phyloP scores from a whole-genome alignment of 2,888 invertebrate genomes.

The Melieria crassipennis region DNA sequence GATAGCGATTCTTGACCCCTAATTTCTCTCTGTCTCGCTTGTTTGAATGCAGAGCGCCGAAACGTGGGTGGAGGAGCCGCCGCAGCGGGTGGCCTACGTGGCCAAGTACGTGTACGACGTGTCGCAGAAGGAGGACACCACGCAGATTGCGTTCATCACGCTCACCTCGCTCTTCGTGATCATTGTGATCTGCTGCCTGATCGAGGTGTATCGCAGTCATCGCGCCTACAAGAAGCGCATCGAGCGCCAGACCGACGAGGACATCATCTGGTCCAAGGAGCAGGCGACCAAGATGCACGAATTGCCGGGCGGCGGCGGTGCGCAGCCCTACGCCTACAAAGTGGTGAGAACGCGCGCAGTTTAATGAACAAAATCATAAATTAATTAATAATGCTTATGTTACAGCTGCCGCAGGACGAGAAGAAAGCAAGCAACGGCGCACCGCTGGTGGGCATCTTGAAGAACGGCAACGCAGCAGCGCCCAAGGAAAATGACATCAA shows the following conservation, averaged over 20 bases:
- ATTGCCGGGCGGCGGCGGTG: constrained; percentile 65
- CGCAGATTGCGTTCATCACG: constrained; percentile 82
- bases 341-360: constrained; percentile 64
- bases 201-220: constrained; percentile 82
- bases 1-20: background rate
- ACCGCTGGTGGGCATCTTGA: constrained; percentile 64
- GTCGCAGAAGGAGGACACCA: constrained; percentile 81
- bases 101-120: constrained; percentile 76
- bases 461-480: constrained; percentile 60
- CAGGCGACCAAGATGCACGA: constrained; percentile 77
- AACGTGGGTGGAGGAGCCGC: constrained; percentile 87
- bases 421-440: constrained; percentile 56
- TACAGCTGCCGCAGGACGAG: constrained; percentile 62
- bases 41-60: constrained; percentile 67
- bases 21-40: background rate
- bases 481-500: constrained; percentile 47
- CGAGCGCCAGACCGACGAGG: constrained; percentile 81
- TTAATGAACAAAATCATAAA: background rate
- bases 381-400: background rate
- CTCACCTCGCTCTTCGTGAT: constrained; percentile 79
- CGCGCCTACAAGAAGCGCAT: constrained; percentile 77
- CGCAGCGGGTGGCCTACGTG: constrained; percentile 78
- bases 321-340: constrained; percentile 66
- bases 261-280: constrained; percentile 78
- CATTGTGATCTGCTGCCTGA: constrained; percentile 74